Conservation (phyloP, 1,140 invertebrate genomes). For the Centruroides vittatus region DNA sequence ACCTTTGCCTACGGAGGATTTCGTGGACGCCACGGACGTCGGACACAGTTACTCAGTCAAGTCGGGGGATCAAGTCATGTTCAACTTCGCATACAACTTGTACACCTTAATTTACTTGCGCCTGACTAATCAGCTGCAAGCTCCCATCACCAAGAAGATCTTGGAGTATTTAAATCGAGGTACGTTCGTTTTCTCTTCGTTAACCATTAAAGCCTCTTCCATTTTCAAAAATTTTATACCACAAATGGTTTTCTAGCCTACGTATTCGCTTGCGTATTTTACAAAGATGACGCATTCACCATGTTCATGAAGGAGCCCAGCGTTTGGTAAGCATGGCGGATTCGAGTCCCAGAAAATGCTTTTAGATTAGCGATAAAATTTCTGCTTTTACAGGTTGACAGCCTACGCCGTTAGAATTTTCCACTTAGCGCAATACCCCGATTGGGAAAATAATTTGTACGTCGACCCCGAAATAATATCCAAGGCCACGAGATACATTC, state of each 20-base stretch:
- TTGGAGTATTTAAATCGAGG: conserved; percentile 34
- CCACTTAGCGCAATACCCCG: conserved; percentile 33
- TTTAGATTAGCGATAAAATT: too few relatives aligned
- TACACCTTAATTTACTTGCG: conserved; percentile 42
- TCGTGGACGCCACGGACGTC: conserved; percentile 6
- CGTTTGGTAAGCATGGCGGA: conserved; percentile 30
- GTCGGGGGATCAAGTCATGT: conserved; percentile 26
- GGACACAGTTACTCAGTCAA: conserved; percentile 9
- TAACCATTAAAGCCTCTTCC: not conserved
- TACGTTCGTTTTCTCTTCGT: not conserved
- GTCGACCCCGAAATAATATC: conserved; percentile 31
- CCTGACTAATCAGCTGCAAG: conserved; percentile 38
- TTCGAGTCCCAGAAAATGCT: too few relatives aligned
- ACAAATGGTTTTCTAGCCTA: conserved; percentile 6
- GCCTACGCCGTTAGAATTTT: conserved; percentile 34
- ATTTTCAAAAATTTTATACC: too few relatives aligned
- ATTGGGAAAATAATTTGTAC: conserved; percentile 38
- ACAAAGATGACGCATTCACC: conserved; percentile 28
- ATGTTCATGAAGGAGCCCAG: conserved; percentile 34
- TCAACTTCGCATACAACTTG: conserved; percentile 44
- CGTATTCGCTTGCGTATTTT: conserved; percentile 19
- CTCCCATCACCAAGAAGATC: conserved; percentile 22
- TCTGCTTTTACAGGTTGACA: conserved; percentile 28
- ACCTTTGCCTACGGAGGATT: conserved; percentile 6
- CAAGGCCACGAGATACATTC: conserved; percentile 28